Percentiles rank a stretch among this genome's conserved stretches.
Evolutionary conservation across 2,888 invertebrate species (phyloP).

Genomic region (Tiliacea citrago): DNA sequence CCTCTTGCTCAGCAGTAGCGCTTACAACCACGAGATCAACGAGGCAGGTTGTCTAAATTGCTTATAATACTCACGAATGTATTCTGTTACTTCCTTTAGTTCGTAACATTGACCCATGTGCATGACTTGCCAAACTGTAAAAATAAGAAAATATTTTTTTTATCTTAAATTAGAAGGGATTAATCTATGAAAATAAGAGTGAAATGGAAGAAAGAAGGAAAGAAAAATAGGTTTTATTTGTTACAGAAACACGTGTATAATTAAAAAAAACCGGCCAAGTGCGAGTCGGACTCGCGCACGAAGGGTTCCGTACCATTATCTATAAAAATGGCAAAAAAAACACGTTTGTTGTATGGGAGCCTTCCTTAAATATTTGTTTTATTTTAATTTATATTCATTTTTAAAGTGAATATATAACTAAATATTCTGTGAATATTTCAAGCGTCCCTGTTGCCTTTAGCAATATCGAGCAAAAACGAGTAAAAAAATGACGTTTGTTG

Average conservation of each 20-base stretch:
- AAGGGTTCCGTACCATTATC: too few species aligned
- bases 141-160: neutral
- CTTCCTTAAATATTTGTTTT: too few species aligned
- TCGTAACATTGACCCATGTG: conserved; percentile 48
- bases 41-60: neutral
- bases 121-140: conserved; percentile 50
- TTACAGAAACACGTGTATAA: neutral
- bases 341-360: too few species aligned
- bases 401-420: too few species aligned
- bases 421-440: too few species aligned
- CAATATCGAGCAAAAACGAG: too few species aligned
- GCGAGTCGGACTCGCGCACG: too few species aligned
- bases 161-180: neutral
- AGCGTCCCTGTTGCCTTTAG: too few species aligned
- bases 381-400: too few species aligned
- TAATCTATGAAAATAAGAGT: neutral
- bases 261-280: too few species aligned
- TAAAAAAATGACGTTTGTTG: too few species aligned
- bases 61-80: conserved; percentile 26
- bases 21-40: neutral
- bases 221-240: neutral
- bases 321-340: too few species aligned
- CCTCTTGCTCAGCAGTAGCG: neutral
- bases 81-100: neutral
- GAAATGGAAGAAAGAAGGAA: neutral